A percentile compares a stretch with the other conserved stretches of the same genome.
Conservation (phyloP, 2,797 vertebrate species). For the Alfaro cultratus region DNA sequence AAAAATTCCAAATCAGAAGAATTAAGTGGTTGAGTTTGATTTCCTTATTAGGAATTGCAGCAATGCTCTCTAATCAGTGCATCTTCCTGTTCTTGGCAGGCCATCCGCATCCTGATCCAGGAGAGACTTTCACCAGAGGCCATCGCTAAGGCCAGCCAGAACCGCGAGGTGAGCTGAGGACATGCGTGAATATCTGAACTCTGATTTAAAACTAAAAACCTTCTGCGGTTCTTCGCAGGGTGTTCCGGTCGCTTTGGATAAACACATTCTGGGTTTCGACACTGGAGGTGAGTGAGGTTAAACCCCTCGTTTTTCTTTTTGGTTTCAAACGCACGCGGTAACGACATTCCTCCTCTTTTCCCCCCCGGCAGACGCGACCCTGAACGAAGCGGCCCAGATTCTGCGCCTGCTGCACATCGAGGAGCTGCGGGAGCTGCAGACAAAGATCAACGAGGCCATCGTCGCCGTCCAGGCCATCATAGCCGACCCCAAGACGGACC, state of each 20-base stretch:
- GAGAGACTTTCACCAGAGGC: constrained; percentile 93
- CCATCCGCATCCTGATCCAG: constrained; percentile 95
- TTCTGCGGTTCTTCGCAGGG: constrained; percentile 78
- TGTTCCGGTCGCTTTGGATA: constrained; percentile 91
- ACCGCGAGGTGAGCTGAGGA: constrained; percentile 87
- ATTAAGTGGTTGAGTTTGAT: not conserved
- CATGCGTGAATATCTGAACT: not conserved
- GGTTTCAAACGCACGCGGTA: not conserved
- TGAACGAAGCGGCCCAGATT: constrained; percentile 96
- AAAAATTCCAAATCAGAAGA: not conserved
- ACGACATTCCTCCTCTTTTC: not conserved
- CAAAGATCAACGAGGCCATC: constrained; percentile 96
- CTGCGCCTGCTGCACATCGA: constrained; percentile 95
- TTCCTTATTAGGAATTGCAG: not conserved
- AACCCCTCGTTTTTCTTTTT: not conserved
- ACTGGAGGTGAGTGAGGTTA: constrained; percentile 90
- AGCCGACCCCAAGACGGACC: constrained; percentile 96
- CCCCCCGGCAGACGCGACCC: constrained; percentile 84
- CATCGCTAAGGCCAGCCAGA: constrained; percentile 88
- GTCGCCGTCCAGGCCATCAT: constrained; percentile 98
- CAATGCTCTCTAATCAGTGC: not conserved
- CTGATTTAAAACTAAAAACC: not conserved
- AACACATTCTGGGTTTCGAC: constrained; percentile 95
- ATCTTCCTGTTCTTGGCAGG: constrained; percentile 73
- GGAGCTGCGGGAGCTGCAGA: constrained; percentile 96